Base-by-base conservation (phyloP, 2,113 vertebrate genomes). In the Crotalus horridus region DNA sequence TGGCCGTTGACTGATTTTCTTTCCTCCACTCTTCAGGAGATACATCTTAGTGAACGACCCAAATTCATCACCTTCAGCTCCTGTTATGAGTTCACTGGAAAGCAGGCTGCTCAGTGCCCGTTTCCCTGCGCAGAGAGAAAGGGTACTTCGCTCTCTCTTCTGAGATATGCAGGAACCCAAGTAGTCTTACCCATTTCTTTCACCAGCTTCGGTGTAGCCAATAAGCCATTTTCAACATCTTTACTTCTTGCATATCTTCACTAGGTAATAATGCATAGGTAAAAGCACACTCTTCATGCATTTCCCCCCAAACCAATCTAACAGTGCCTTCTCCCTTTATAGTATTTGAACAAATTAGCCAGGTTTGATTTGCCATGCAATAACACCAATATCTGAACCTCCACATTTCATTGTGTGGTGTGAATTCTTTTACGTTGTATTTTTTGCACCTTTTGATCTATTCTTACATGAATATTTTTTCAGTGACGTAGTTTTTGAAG, bases 251-350 rank as follows among this genome's bases (percentile, higher is more conserved):
- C 1, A 29, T n/a, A 5, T 29, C 9, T n/a, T 81, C 69, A 13
- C 94, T 94, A 89, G 94, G 95, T 15, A 55, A 94, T n/a, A 95
- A 69, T 94, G 6, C 43, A 94, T 85, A 64, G 8, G 4, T 91
- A 93, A 21, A 94, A 95, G 85, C 91, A 91, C 3, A 46, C 59
- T 17, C 64, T 64, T 89, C 56, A 21, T n/a, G 24, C 86, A 81
- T 6, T 55, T 51, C 8, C 89, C 15, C 56, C 56, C 6, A 86
- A 39, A 33, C 26, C 13, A 55, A 43, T 29, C 7, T 91, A 24
- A 46, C 9, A 1, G 33, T 29, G 15, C 26, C 85, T 39, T 26
- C 12, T 89, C 23, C 15, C 24, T 46, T 94, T 58, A 33, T 10
- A 26, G 33, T 58, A 43, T 61, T 89, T 43, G 54, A 89, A 85